Percentiles rank a stretch among this genome's conserved stretches.
These are phyloP conservation scores for Cryptotermes secundus DNA, from an alignment of 1,140 invertebrate species.

Conservation along the genomic window DNA sequence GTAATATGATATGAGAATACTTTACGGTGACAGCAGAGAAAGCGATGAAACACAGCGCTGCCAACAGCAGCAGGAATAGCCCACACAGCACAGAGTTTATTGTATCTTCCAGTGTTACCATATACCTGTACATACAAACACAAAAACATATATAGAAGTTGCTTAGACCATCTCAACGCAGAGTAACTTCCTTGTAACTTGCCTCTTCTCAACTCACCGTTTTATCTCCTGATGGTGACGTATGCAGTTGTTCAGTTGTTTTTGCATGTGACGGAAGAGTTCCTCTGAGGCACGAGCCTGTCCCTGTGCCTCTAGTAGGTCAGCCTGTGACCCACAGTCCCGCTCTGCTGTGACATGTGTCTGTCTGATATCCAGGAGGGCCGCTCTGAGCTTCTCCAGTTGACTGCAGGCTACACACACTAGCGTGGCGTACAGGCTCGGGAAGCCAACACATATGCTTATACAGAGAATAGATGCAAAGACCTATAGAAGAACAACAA, in stretches of 20 bases:
- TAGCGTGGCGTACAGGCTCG: not conserved
- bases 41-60: too few relatives aligned
- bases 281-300: not conserved
- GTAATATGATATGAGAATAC: too few relatives aligned
- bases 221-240: not conserved
- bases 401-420: not conserved
- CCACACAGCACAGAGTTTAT: too few relatives aligned
- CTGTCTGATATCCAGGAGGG: not conserved
- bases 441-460: not conserved
- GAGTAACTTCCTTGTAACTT: too few relatives aligned
- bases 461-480: not conserved
- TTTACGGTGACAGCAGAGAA: too few relatives aligned
- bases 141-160: too few relatives aligned
- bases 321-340: not conserved
- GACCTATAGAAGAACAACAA: too few relatives aligned
- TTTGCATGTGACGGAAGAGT: not conserved
- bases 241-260: constrained; percentile 3
- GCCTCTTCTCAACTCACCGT: too few relatives aligned
- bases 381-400: not conserved
- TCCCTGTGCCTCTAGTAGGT: not conserved
- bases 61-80: too few relatives aligned
- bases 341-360: not conserved
- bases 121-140: too few relatives aligned
- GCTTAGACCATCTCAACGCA: too few relatives aligned
- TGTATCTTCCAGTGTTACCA: too few relatives aligned